phyloP scores from a whole-genome alignment of 1,140 invertebrate species.

The Lepidurus couesii region DNA sequence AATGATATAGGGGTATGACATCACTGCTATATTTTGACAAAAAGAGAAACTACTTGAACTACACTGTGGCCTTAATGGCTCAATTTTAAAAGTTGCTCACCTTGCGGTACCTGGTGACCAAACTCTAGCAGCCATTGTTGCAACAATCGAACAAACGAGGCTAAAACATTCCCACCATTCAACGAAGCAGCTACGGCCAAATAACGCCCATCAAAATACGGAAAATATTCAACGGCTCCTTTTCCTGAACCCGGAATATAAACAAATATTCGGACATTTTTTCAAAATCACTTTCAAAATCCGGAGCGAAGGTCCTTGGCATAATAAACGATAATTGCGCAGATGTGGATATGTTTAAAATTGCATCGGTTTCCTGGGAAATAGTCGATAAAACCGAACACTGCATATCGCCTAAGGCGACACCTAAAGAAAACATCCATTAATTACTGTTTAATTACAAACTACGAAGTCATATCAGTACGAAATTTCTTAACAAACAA shows the following conservation, averaged over 20 bases:
- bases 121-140: constrained; percentile 73
- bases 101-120: constrained; percentile 66
- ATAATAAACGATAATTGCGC: constrained; percentile 74
- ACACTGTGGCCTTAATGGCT: not conserved
- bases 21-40: too few species aligned
- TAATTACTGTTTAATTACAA: constrained; percentile 26
- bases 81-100: constrained; percentile 43
- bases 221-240: constrained; percentile 62
- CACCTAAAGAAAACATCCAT: constrained; percentile 44
- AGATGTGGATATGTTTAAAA: constrained; percentile 82
- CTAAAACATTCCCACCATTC: constrained; percentile 80
- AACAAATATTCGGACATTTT: constrained; percentile 7
- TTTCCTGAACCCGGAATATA: not conserved
- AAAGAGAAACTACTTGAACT: too few species aligned
- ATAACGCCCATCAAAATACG: constrained; percentile 69
- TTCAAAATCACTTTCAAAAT: constrained; percentile 17
- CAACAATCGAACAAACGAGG: constrained; percentile 72
- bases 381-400: constrained; percentile 74
- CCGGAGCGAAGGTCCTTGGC: constrained; percentile 39
- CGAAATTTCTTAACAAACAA: not conserved
- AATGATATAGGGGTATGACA: too few species aligned
- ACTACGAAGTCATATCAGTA: not conserved
- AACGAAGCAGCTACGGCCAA: constrained; percentile 77
- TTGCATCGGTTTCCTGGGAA: constrained; percentile 52
- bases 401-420: constrained; percentile 74